These are phyloP conservation scores for Callinectes sapidus DNA, from an alignment of 2,888 invertebrate species.

Conservation along the genomic window DNA sequence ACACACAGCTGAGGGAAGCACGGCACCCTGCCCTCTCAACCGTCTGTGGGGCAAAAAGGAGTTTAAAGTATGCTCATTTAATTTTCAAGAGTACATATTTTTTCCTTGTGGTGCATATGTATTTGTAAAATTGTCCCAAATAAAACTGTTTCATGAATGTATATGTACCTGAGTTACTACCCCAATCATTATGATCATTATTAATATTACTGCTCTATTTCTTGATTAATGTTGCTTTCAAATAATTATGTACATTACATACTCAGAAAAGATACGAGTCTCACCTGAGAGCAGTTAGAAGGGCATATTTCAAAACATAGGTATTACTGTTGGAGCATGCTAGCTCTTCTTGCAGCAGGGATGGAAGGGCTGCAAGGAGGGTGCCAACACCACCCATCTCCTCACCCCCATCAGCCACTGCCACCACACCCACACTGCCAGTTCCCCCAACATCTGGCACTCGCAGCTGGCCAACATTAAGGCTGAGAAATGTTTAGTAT, in stretches of 20 bases:
- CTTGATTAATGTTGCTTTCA: not conserved
- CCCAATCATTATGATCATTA: not conserved
- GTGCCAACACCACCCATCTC: conserved; percentile 59
- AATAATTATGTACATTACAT: not conserved
- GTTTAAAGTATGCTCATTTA: not conserved
- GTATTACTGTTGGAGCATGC: conserved; percentile 61
- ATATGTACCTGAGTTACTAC: not conserved
- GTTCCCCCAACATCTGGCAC: conserved; percentile 58
- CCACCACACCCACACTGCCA: conserved; percentile 58
- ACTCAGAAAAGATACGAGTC: not conserved
- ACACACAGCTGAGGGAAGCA: conserved; percentile 54
- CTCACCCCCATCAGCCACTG: conserved; percentile 62
- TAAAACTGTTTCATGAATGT: not conserved
- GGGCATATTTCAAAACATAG: conserved; percentile 64
- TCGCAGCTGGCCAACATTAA: conserved; percentile 60
- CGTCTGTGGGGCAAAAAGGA: conserved; percentile 24
- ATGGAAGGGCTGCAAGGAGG: conserved; percentile 51
- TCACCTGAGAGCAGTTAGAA: conserved; percentile 60
- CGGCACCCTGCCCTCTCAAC: conserved; percentile 53
- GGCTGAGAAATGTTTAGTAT: conserved; percentile 30
- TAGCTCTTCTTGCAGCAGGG: conserved; percentile 56
- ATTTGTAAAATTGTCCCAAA: not conserved
- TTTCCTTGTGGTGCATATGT: not conserved
- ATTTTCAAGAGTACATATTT: not conserved
- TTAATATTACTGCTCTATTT: not conserved